phyloP scores from a whole-genome alignment of 2,797 vertebrate genomes.

The Danio albolineatus region DNA sequence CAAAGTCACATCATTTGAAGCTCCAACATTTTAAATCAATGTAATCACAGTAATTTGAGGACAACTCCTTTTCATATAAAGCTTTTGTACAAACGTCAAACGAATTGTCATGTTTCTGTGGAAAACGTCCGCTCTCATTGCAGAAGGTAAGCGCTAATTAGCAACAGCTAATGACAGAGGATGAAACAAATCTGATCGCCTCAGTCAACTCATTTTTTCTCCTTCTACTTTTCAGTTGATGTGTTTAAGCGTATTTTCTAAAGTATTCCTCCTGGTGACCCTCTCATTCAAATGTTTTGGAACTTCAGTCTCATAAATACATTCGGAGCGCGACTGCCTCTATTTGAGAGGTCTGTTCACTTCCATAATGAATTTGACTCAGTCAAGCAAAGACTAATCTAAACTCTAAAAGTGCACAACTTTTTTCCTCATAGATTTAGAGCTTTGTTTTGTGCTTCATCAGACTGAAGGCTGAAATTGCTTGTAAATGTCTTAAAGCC shows the following conservation, averaged over 20 bases:
- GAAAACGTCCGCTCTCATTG: neutral
- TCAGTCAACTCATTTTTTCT: neutral
- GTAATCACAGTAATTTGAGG: neutral
- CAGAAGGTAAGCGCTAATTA: conserved; percentile 8
- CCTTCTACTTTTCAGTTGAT: neutral
- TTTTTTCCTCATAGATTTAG: conserved; percentile 28
- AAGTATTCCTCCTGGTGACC: neutral
- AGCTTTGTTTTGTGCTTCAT: conserved; percentile 36
- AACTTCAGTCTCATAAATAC: conserved; percentile 18
- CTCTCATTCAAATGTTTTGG: conserved; percentile 8
- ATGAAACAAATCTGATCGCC: neutral
- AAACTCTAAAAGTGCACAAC: conserved; percentile 23
- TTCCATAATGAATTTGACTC: conserved; percentile 32
- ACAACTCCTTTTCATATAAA: neutral
- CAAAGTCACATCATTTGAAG: neutral
- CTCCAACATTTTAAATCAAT: neutral
- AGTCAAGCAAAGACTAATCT: conserved; percentile 29
- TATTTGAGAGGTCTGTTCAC: conserved; percentile 27
- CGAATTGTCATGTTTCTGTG: neutral
- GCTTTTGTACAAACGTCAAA: neutral
- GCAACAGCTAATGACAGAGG: neutral
- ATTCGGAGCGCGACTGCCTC: neutral
- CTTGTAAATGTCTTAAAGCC: conserved; percentile 44
- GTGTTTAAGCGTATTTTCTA: neutral
- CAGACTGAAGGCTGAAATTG: conserved; percentile 41